phyloP scores from a whole-genome alignment of 1,140 invertebrate species.

The Palaemon carinicauda region DNA sequence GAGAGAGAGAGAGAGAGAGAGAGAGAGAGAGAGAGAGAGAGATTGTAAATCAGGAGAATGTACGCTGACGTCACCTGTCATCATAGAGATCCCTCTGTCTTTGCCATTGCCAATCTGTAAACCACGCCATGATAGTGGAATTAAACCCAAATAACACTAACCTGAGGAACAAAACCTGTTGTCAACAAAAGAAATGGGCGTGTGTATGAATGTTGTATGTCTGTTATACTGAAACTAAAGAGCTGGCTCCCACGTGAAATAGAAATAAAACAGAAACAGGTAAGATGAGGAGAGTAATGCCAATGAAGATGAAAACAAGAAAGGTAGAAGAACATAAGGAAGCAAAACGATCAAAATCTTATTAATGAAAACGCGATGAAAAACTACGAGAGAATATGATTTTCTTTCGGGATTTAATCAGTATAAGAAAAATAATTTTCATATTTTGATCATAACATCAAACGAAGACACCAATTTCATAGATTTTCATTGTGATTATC shows the following conservation, averaged over 20 bases:
- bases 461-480: too few species aligned
- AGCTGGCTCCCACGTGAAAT: not conserved
- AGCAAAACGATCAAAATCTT: not conserved
- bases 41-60: not conserved
- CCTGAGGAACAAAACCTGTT: too few species aligned
- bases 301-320: not conserved
- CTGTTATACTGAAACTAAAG: too few species aligned
- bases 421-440: too few species aligned
- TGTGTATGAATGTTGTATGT: too few species aligned
- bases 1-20: conserved; percentile 5
- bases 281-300: not conserved
- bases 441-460: too few species aligned
- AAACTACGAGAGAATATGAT: not conserved
- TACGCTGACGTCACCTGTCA: not conserved
- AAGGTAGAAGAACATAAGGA: not conserved
- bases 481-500: too few species aligned
- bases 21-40: conserved; percentile 16
- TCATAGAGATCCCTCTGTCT: not conserved
- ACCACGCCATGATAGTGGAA: too few species aligned
- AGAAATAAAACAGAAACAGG: not conserved
- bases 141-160: too few species aligned
- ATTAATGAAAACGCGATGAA: not conserved
- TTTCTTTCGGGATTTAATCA: not conserved
- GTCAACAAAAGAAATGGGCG: too few species aligned
- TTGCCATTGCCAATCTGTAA: too few species aligned